These are phyloP conservation scores for Pandion haliaetus DNA, from an alignment of 2,113 vertebrate species.

Conservation along the genomic window DNA sequence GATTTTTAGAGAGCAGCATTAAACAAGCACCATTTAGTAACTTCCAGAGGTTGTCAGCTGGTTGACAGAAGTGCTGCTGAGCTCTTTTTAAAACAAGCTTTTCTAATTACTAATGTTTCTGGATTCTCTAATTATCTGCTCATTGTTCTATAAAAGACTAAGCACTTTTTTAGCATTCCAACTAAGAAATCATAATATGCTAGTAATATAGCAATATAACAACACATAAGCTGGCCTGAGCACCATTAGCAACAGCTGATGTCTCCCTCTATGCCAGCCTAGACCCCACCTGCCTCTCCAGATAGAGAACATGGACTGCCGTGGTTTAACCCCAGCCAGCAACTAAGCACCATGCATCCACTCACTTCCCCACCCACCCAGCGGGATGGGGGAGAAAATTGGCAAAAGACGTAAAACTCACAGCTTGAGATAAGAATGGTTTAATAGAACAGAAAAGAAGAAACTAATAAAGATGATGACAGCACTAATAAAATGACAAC, in stretches of 20 bases:
- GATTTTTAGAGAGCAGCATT: background rate
- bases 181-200: background rate
- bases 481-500: no score
- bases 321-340: no score
- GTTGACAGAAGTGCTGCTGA: background rate
- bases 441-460: no score
- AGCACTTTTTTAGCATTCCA: background rate
- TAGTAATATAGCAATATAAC: background rate
- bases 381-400: no score
- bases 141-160: background rate
- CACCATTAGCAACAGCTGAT: background rate
- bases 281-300: background rate
- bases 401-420: no score
- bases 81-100: background rate
- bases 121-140: slow-evolving; percentile 12
- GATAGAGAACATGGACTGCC: background rate
- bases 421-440: no score
- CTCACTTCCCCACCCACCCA: no score
- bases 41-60: slow-evolving; percentile 43
- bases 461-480: no score
- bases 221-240: background rate
- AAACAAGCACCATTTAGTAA: background rate
- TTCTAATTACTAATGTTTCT: slow-evolving; percentile 10
- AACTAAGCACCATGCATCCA: no score
- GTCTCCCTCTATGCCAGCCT: background rate